Evolutionary conservation across 2,113 vertebrate species (phyloP).

Genomic region (Odocoileus virginianus): DNA sequence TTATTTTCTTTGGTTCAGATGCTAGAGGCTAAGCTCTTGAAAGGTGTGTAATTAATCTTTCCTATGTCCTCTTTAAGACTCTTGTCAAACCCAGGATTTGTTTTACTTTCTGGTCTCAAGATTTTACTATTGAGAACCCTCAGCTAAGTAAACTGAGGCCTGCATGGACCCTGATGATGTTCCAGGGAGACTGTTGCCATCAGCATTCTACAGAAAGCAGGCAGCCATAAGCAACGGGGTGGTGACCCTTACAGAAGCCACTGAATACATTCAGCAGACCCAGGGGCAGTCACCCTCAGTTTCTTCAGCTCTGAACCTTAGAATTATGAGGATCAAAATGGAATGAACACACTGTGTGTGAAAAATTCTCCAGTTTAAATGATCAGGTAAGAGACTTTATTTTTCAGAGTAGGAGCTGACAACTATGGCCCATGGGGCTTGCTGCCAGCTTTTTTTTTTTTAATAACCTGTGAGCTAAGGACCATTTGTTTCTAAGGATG

Average conservation of each 20-base stretch:
- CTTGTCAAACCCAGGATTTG: background rate
- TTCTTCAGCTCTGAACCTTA: background rate
- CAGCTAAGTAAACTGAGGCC: background rate
- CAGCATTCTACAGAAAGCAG: background rate
- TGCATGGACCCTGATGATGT: background rate
- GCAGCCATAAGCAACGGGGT: rapidly evolving
- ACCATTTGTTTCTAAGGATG: too few relatives aligned
- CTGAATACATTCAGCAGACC: background rate
- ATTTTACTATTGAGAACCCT: background rate
- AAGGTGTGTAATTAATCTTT: background rate
- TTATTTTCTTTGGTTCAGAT: background rate
- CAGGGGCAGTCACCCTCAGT: background rate
- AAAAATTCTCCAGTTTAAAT: background rate
- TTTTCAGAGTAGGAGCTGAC: background rate
- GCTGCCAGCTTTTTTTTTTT: background rate
- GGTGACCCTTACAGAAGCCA: background rate
- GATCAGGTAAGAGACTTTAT: background rate
- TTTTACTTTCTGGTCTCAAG: slow-evolving; percentile 6
- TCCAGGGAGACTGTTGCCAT: background rate
- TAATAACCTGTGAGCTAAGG: background rate
- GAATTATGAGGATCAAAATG: background rate
- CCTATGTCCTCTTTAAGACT: background rate
- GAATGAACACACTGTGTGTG: background rate
- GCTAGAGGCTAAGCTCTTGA: background rate
- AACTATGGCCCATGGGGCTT: background rate